Percentiles rank a stretch among this genome's conserved stretches.
Evolutionary conservation across 1,140 invertebrate genomes (phyloP).

Genomic region (Aphis gossypii): DNA sequence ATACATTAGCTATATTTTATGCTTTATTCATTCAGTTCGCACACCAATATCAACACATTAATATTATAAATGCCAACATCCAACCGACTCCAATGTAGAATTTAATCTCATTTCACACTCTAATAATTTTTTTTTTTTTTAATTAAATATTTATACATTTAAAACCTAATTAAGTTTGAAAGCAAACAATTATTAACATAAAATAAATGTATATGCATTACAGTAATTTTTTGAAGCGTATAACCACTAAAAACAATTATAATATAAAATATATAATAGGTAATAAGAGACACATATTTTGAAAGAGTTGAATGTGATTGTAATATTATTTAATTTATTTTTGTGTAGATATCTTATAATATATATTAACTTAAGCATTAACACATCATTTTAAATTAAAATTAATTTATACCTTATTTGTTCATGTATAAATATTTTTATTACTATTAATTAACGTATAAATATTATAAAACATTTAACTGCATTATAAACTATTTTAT

Average conservation of each 20-base stretch:
- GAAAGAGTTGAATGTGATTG: too few relatives aligned
- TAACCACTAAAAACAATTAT: not conserved
- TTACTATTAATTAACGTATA: not conserved
- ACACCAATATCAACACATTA: not conserved
- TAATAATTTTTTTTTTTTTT: not conserved
- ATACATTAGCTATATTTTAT: not conserved
- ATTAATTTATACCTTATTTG: too few relatives aligned
- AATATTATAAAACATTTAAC: not conserved
- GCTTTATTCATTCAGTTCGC: not conserved
- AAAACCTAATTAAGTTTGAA: not conserved
- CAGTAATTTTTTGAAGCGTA: not conserved
- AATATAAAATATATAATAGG: too few relatives aligned
- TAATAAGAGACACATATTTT: too few relatives aligned
- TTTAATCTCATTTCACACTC: not conserved
- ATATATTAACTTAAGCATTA: too few relatives aligned
- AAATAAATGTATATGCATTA: not conserved
- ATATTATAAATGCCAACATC: not conserved
- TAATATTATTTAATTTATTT: too few relatives aligned
- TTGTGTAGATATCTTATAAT: too few relatives aligned
- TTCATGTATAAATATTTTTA: too few relatives aligned
- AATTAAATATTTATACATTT: not conserved
- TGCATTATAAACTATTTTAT: not conserved
- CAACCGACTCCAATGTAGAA: not conserved
- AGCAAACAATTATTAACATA: conserved; percentile 4
- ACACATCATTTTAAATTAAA: too few relatives aligned